Evolutionary conservation across 2,888 invertebrate species (phyloP).

Genomic region (Tortricodes alternella): DNA sequence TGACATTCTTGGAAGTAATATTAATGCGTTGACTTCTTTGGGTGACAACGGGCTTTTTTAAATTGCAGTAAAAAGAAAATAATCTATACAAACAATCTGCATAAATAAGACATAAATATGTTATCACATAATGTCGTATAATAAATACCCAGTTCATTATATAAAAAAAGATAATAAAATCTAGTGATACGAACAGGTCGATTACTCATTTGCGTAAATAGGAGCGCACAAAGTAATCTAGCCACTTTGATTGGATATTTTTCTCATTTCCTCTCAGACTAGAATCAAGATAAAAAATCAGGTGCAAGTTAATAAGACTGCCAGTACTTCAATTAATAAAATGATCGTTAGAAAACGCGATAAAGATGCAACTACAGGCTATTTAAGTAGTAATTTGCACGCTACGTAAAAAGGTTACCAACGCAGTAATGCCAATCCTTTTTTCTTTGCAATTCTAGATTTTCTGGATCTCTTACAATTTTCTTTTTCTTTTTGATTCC

Average conservation of each 20-base stretch:
- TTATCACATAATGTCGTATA: neutral
- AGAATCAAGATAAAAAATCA: neutral
- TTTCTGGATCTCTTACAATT: neutral
- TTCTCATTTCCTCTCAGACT: conserved; percentile 53
- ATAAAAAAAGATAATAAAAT: neutral
- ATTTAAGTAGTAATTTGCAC: neutral
- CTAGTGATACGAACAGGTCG: conserved; percentile 15
- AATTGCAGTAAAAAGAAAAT: too few relatives aligned
- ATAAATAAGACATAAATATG: too few relatives aligned
- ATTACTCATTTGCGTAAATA: conserved; percentile 35
- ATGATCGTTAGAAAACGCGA: conserved; percentile 3
- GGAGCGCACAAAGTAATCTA: conserved; percentile 31
- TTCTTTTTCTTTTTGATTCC: too few relatives aligned
- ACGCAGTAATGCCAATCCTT: too few relatives aligned
- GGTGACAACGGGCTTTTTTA: too few relatives aligned
- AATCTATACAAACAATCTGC: too few relatives aligned
- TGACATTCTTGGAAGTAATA: conserved; percentile 5
- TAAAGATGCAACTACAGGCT: neutral
- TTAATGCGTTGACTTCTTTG: too few relatives aligned
- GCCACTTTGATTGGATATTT: conserved; percentile 47
- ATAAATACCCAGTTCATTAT: neutral
- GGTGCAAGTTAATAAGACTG: neutral
- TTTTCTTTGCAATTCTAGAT: neutral
- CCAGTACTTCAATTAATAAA: neutral
- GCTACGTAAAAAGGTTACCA: too few relatives aligned